These are phyloP conservation scores for Macquaria ambigua DNA, from an alignment of 2,113 vertebrate species.

Conservation along the genomic window DNA sequence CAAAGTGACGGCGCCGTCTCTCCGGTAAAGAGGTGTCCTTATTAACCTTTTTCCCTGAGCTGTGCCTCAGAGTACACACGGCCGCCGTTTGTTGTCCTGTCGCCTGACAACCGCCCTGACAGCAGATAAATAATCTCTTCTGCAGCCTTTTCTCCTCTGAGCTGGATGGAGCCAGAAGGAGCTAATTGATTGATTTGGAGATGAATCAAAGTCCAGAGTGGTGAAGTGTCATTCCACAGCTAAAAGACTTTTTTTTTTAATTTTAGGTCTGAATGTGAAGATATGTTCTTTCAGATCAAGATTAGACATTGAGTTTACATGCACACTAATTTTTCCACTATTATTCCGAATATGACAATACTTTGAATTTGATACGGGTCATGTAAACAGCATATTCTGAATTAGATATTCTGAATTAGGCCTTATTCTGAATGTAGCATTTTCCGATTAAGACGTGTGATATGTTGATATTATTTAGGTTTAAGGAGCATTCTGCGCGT, in stretches of 20 bases:
- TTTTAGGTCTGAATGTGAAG: neutral
- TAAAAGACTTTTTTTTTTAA: neutral
- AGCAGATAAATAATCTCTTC: conserved; percentile 49
- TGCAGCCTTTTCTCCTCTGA: conserved; percentile 7
- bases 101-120: conserved; percentile 45
- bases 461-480: too few relatives aligned
- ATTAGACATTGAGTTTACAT: too few relatives aligned
- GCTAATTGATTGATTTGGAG: conserved; percentile 30
- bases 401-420: too few relatives aligned
- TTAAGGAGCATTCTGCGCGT: too few relatives aligned
- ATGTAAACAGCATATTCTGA: too few relatives aligned
- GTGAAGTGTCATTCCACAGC: neutral
- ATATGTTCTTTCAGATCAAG: too few relatives aligned
- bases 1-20: conserved; percentile 68
- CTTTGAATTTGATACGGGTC: too few relatives aligned
- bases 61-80: conserved; percentile 13
- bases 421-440: too few relatives aligned
- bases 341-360: too few relatives aligned
- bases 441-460: too few relatives aligned
- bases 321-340: too few relatives aligned
- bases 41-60: conserved; percentile 79
- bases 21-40: conserved; percentile 66
- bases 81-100: conserved; percentile 31
- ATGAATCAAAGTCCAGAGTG: conserved; percentile 14
- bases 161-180: neutral